These are phyloP conservation scores for Oxyteleia sp. DNA, from an alignment of 2,888 invertebrate species.

Conservation along the genomic window DNA sequence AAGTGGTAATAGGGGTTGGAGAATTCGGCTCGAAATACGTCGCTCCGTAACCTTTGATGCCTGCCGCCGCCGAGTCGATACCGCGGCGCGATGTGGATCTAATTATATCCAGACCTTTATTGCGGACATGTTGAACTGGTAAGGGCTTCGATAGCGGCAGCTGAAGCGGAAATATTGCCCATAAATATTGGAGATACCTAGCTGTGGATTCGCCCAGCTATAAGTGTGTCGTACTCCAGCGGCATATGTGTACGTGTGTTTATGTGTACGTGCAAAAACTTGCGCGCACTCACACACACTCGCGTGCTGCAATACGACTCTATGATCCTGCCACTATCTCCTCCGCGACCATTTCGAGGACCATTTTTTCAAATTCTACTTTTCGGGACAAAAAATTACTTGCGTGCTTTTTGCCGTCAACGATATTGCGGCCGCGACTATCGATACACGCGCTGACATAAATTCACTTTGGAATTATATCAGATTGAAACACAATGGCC, in stretches of 20 bases:
- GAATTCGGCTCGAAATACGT: constrained; percentile 49
- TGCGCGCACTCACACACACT: not conserved
- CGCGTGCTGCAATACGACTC: constrained; percentile 5
- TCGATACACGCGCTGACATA: constrained; percentile 67
- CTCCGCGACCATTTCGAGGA: constrained; percentile 20
- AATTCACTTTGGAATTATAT: constrained; percentile 46
- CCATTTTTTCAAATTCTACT: constrained; percentile 31
- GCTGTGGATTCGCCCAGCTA: constrained; percentile 68
- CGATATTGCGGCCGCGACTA: too few relatives aligned
- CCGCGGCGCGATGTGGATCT: constrained; percentile 86
- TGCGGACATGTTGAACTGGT: constrained; percentile 87
- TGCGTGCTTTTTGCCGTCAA: constrained; percentile 12
- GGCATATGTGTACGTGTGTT: constrained; percentile 10
- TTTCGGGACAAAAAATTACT: constrained; percentile 43
- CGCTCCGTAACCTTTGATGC: constrained; percentile 84
- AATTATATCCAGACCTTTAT: constrained; percentile 87
- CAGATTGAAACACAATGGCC: constrained; percentile 29
- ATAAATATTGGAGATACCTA: constrained; percentile 87
- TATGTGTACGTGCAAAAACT: constrained; percentile 21
- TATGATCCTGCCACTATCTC: constrained; percentile 28
- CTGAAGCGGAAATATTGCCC: constrained; percentile 88
- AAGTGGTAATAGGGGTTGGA: constrained; percentile 59
- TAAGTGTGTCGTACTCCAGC: constrained; percentile 54
- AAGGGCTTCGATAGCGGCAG: constrained; percentile 87
- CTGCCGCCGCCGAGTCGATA: constrained; percentile 80